Conservation (phyloP, 1,140 invertebrate species). For the Metaphire vulgaris region DNA sequence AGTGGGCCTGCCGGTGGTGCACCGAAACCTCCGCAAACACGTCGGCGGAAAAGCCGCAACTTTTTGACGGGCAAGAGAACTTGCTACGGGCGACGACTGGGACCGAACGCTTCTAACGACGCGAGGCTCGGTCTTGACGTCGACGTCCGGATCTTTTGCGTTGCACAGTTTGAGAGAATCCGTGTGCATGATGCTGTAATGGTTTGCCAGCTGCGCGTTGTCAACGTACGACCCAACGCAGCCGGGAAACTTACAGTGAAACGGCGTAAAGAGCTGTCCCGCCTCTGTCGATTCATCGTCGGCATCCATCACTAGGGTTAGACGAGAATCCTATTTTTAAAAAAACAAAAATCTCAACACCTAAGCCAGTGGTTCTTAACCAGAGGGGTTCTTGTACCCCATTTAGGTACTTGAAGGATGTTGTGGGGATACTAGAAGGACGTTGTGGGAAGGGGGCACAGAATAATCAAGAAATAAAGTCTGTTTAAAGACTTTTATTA, state of each 20-base stretch:
- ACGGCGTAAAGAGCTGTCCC: neutral
- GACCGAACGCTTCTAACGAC: no score
- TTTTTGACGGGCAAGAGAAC: neutral
- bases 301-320: neutral
- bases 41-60: neutral
- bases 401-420: no score
- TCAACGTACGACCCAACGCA: neutral
- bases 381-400: no score
- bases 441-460: no score
- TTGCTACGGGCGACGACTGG: no score
- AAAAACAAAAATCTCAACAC: no score
- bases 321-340: slow-evolving; percentile 2
- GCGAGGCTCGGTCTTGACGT: no score
- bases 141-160: no score
- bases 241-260: neutral
- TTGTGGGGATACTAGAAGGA: no score
- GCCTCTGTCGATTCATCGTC: neutral
- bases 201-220: neutral
- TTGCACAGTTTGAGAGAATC: neutral
- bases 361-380: no score
- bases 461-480: no score
- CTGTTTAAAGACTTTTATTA: no score
- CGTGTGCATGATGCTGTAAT: neutral
- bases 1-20: neutral
- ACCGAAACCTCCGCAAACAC: neutral